Evolutionary conservation across 2,797 vertebrate genomes (phyloP).

Genomic region (Rhyacichthys aspro): DNA sequence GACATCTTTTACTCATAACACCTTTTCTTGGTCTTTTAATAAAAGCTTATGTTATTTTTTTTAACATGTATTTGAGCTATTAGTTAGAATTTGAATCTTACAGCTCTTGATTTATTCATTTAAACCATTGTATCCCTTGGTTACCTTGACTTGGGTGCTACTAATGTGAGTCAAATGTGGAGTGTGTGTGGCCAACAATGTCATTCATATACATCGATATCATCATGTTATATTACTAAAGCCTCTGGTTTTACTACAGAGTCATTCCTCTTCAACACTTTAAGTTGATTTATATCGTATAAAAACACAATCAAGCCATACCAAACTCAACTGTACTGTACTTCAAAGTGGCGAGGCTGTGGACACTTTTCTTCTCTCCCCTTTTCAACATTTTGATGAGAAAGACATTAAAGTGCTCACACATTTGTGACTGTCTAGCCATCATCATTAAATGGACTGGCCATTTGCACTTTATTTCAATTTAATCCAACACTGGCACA

Average conservation of each 20-base stretch:
- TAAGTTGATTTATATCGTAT: background rate
- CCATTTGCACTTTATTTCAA: conserved; percentile 69
- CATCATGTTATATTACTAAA: background rate
- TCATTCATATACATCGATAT: too few relatives aligned
- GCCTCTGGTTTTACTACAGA: too few relatives aligned
- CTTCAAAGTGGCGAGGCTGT: background rate
- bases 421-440: conserved; percentile 44
- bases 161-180: too few relatives aligned
- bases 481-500: conserved; percentile 64
- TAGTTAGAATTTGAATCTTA: background rate
- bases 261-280: too few relatives aligned
- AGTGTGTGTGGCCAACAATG: too few relatives aligned
- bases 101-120: background rate
- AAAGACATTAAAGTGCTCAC: conserved; percentile 37
- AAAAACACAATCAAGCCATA: background rate
- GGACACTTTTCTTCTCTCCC: conserved; percentile 5
- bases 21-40: too few relatives aligned
- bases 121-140: too few relatives aligned
- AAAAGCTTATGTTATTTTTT: too few relatives aligned
- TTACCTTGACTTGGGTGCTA: too few relatives aligned
- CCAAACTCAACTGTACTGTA: background rate
- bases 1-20: too few relatives aligned
- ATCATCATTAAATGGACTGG: conserved; percentile 63
- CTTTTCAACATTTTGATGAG: conserved; percentile 18
- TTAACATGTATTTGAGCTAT: too few relatives aligned